These are phyloP conservation scores for Folsomia candida DNA, from an alignment of 2,888 invertebrate genomes.

Conservation along the genomic window DNA sequence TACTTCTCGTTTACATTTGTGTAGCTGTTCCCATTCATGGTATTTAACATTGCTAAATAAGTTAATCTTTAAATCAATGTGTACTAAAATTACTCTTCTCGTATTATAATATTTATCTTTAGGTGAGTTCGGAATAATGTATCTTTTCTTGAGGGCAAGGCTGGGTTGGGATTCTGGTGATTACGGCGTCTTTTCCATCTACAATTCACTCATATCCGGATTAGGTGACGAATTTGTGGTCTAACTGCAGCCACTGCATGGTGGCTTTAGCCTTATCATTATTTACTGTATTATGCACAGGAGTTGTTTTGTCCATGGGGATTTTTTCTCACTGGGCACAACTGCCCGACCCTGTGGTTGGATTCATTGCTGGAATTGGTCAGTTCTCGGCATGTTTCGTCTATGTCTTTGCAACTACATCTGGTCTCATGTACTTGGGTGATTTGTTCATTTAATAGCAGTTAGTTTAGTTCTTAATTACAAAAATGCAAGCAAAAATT, in stretches of 20 bases:
- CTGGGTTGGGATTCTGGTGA: constrained; percentile 36
- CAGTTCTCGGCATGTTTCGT: constrained; percentile 80
- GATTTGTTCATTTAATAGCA: too few relatives aligned
- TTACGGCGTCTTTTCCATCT: constrained; percentile 41
- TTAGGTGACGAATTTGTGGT: too few relatives aligned
- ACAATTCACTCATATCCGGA: constrained; percentile 22
- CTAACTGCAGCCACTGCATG: too few relatives aligned
- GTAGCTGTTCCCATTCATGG: background rate
- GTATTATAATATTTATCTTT: background rate
- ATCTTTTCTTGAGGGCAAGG: constrained; percentile 36
- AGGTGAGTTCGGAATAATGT: constrained; percentile 45
- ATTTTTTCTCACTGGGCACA: constrained; percentile 76
- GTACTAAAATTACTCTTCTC: background rate
- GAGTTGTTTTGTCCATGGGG: constrained; percentile 65
- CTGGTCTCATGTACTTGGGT: constrained; percentile 79
- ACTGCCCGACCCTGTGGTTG: constrained; percentile 79
- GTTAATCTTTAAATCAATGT: background rate
- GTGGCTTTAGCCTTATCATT: too few relatives aligned
- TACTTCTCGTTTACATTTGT: background rate
- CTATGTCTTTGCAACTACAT: constrained; percentile 75
- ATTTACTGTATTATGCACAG: too few relatives aligned
- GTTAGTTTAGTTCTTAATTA: too few relatives aligned
- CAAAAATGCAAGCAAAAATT: too few relatives aligned
- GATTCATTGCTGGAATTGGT: constrained; percentile 78
- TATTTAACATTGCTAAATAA: background rate